phyloP scores from a whole-genome alignment of 2,888 invertebrate genomes.

The Brachypterus glaber region DNA sequence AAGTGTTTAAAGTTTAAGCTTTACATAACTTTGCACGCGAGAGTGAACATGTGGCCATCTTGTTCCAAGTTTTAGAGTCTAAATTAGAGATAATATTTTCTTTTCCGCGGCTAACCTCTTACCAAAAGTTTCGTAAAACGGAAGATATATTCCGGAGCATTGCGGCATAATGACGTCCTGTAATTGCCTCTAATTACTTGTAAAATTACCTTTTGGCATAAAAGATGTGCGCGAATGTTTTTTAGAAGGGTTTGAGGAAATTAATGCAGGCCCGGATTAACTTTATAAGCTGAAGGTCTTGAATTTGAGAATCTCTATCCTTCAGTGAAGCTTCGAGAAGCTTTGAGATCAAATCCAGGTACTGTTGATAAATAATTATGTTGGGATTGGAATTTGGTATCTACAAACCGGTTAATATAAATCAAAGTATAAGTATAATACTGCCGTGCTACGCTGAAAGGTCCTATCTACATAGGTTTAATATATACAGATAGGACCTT shows the following conservation, averaged over 20 bases:
- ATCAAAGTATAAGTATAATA: too few relatives aligned
- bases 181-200: slow-evolving; percentile 46
- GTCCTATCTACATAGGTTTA: too few relatives aligned
- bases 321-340: too few relatives aligned
- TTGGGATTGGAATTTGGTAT: too few relatives aligned
- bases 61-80: slow-evolving; percentile 16
- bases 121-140: slow-evolving; percentile 30
- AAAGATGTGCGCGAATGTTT: slow-evolving; percentile 40
- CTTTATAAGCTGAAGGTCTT: too few relatives aligned
- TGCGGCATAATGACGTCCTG: slow-evolving; percentile 42
- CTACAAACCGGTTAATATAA: too few relatives aligned
- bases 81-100: slow-evolving; percentile 32
- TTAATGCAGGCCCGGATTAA: slow-evolving; percentile 32
- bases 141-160: slow-evolving; percentile 39
- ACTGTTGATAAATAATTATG: too few relatives aligned
- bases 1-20: too few relatives aligned
- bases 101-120: slow-evolving; percentile 27
- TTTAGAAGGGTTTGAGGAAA: slow-evolving; percentile 35
- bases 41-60: not conserved
- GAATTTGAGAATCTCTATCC: too few relatives aligned
- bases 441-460: too few relatives aligned
- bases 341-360: too few relatives aligned
- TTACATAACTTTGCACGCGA: not conserved
- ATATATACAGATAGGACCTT: too few relatives aligned
- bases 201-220: slow-evolving; percentile 45